These are phyloP conservation scores for Rotaria magnacalcarata DNA, from an alignment of 2,888 invertebrate species.

Conservation along the genomic window DNA sequence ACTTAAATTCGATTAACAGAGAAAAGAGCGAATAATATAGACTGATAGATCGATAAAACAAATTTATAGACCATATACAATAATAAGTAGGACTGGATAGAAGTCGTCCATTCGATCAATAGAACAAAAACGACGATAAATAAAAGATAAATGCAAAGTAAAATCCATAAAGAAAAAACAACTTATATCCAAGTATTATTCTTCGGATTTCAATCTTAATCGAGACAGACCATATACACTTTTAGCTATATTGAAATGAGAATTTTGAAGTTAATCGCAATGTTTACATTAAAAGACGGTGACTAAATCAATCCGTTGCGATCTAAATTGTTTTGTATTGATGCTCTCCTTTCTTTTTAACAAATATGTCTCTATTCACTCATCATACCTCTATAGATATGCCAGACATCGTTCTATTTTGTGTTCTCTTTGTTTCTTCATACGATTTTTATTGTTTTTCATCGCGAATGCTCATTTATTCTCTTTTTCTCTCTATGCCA, in stretches of 20 bases:
- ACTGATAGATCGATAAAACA: neutral
- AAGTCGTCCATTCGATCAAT: neutral
- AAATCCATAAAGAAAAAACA: neutral
- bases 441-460: conserved; percentile 16
- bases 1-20: neutral
- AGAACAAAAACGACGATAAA: neutral
- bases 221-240: neutral
- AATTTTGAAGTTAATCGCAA: neutral
- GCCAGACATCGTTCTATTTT: neutral
- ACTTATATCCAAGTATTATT: neutral
- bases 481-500: neutral
- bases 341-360: no score
- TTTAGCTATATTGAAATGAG: no score
- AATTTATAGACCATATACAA: neutral
- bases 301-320: neutral
- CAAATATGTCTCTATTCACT: neutral
- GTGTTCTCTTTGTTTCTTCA: neutral
- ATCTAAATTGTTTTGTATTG: no score
- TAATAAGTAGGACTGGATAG: neutral
- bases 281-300: neutral
- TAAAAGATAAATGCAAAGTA: neutral
- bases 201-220: neutral
- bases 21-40: neutral
- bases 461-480: neutral
- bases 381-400: neutral